phyloP scores from a whole-genome alignment of 2,113 vertebrate species.

The Phaethon lepturus region DNA sequence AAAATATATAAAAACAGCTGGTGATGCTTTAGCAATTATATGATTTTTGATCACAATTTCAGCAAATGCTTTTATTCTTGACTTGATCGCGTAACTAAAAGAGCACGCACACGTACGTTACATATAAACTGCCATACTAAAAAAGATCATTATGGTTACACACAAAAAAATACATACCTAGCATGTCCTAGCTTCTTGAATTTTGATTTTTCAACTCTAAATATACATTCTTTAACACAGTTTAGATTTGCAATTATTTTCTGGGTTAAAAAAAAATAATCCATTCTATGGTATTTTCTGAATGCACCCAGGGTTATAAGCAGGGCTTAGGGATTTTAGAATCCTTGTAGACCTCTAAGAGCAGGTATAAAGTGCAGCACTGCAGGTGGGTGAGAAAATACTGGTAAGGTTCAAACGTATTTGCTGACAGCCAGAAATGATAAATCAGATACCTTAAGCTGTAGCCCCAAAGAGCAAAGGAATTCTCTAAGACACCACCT shows the following conservation, averaged over 20 bases:
- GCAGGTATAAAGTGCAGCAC: background rate
- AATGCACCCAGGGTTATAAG: background rate
- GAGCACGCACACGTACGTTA: background rate
- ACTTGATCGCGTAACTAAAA: background rate
- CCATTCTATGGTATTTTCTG: background rate
- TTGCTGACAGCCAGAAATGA: background rate
- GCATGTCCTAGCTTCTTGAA: background rate
- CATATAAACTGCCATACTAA: fast-evolving
- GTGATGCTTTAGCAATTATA: background rate
- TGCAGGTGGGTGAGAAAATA: background rate
- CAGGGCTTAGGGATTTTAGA: background rate
- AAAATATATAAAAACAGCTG: background rate
- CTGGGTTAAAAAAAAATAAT: background rate
- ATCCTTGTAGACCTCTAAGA: background rate
- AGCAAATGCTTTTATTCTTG: background rate
- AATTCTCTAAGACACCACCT: background rate
- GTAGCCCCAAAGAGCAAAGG: background rate
- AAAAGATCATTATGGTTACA: background rate
- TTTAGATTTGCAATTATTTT: background rate
- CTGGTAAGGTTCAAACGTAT: background rate
- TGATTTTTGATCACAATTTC: background rate
- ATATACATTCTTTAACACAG: background rate
- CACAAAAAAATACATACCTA: background rate
- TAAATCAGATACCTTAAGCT: background rate
- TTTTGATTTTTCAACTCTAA: background rate